Conservation (phyloP, 2,888 invertebrate species). For the Empis livida region DNA sequence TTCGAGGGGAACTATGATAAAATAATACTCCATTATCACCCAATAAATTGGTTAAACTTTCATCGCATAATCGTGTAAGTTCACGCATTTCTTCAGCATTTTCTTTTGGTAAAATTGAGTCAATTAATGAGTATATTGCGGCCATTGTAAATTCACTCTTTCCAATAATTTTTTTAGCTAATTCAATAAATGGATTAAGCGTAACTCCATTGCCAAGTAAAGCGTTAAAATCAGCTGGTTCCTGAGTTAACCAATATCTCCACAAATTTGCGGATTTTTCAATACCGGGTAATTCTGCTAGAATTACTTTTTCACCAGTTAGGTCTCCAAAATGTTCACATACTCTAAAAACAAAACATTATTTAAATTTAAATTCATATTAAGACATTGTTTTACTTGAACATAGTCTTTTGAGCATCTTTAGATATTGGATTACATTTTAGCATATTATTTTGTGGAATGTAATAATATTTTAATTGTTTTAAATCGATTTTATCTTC, state of each 20-base stretch:
- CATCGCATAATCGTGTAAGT: constrained; percentile 43
- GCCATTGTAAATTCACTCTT: constrained; percentile 53
- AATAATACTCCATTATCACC: constrained; percentile 69
- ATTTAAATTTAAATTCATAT: not conserved
- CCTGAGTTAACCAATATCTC: constrained; percentile 63
- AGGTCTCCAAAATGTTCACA: constrained; percentile 35
- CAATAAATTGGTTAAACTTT: constrained; percentile 50
- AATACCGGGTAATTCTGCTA: constrained; percentile 23
- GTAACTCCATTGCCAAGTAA: constrained; percentile 51
- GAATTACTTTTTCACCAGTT: constrained; percentile 24
- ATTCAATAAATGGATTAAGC: constrained; percentile 41
- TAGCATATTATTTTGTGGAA: constrained; percentile 60
- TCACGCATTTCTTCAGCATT: constrained; percentile 49
- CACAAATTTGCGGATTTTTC: constrained; percentile 50
- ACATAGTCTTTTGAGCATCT: constrained; percentile 52
- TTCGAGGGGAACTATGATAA: constrained; percentile 66
- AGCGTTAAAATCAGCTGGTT: constrained; percentile 47
- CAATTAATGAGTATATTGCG: constrained; percentile 51
- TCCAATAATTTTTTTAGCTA: constrained; percentile 48
- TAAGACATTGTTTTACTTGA: constrained; percentile 32
- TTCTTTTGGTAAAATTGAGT: constrained; percentile 50
- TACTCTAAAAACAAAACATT: constrained; percentile 21
- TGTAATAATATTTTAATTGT: constrained; percentile 60
- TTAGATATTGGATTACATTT: constrained; percentile 55
- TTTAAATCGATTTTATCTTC: constrained; percentile 49